Evolutionary conservation across 2,797 vertebrate genomes (phyloP), one percentile per base, ranked within the genome.

Genomic region (Novumbra hubbsi): DNA sequence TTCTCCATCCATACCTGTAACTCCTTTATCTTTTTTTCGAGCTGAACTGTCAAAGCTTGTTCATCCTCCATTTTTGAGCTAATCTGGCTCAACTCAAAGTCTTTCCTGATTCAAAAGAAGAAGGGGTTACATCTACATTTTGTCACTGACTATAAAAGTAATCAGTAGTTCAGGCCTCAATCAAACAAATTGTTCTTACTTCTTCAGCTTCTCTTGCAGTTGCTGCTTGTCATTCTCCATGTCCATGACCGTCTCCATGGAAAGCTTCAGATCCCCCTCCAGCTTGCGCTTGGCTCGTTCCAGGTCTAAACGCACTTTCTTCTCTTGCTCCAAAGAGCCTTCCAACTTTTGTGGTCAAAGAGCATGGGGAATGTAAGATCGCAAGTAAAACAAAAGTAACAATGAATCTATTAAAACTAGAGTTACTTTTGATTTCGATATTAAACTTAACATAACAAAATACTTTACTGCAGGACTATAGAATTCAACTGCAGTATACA

Each of bases 1-100:
- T 32, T 74, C 52, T 74, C 34, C 34, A n/a, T 48, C 64, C 72
- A 30, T 66, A 96, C 97, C 95, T 96, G 96, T 5, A 97, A 85
- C 81, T 98, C 96, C 81, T 98, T 98, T 86, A 97, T 96, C 89
- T 95, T 98, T 88, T 98, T 98, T 89, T 98, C 95, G 73, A 98
- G 91, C 84, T 98, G 96, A 62, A 83, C 87, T 74, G 90, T 93
- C 34, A 95, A 74, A 34, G 94, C 90, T 84, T 96, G 95, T 72
- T 96, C 96, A 21, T 98, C 96, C 84, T 98, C 96, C 69, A 97
- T 91, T 78, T 94, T 94, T 41, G 94, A 87, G 83, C 89, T 95
- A 75, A 96, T 87, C 14, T 94, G 94, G 75, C 92, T 96, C 73
- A 96, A 91, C 86, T 98, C 96, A 48, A 96, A 96, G 78, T 98